These are phyloP conservation scores for Carassius gibelio DNA, from an alignment of 2,113 vertebrate genomes.

Conservation along the genomic window DNA sequence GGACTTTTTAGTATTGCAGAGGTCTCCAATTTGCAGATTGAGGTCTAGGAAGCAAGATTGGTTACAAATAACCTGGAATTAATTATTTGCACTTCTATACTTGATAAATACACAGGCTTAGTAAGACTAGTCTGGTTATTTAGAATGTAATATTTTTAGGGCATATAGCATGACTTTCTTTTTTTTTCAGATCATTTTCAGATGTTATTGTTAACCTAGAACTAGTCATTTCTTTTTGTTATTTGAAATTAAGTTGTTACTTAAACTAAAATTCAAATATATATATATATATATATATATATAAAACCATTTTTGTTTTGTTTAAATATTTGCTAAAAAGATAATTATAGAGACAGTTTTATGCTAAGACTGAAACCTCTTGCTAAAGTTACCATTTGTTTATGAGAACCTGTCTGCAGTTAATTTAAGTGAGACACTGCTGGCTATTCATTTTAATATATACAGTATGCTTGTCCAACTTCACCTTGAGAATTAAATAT, in stretches of 20 bases:
- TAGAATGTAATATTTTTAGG: neutral
- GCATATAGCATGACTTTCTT: neutral
- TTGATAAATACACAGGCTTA: neutral
- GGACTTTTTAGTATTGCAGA: neutral
- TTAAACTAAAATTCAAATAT: too few species aligned
- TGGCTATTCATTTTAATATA: neutral
- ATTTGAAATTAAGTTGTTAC: too few species aligned
- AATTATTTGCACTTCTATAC: neutral
- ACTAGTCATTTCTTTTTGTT: neutral
- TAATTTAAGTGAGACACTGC: neutral
- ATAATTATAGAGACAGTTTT: neutral
- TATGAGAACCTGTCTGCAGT: neutral
- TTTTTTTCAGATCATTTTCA: neutral
- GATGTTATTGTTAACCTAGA: neutral
- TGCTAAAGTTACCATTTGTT: neutral
- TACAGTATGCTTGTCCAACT: neutral
- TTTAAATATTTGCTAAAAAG: neutral
- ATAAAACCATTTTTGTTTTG: too few species aligned
- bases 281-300: too few species aligned
- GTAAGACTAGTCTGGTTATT: neutral
- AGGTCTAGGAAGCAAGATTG: neutral
- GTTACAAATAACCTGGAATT: neutral
- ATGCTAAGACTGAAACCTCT: neutral
- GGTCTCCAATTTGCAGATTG: neutral
- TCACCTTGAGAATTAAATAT: conserved; percentile 15